Percentiles rank a stretch among this genome's conserved stretches.
Evolutionary conservation across 2,888 invertebrate species (phyloP).

Genomic region (Tryphoninae sp.): DNA sequence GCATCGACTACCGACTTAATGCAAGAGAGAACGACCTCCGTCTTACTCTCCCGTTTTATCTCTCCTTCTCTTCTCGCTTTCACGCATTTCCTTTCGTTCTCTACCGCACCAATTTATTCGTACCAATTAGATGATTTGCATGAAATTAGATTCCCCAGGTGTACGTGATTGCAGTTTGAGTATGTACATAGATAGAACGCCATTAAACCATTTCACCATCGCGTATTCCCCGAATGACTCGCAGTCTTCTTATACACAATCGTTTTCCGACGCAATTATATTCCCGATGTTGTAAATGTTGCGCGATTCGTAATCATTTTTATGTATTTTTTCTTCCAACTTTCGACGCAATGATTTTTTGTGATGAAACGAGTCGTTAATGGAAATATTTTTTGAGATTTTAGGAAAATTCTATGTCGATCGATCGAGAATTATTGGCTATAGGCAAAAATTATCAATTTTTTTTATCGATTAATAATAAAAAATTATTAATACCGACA

Average conservation of each 20-base stretch:
- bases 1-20: conserved; percentile 40
- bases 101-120: conserved; percentile 50
- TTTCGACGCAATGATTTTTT: background rate
- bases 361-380: too few species aligned
- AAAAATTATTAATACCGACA: too few species aligned
- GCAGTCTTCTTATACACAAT: background rate
- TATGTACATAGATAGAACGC: background rate
- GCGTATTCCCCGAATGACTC: background rate
- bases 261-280: background rate
- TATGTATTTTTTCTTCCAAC: background rate
- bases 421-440: too few species aligned
- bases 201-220: background rate
- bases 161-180: conserved; percentile 49
- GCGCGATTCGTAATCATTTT: background rate
- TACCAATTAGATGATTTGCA: conserved; percentile 60
- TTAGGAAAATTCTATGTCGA: too few species aligned
- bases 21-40: conserved; percentile 12
- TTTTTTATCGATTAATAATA: too few species aligned
- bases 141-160: conserved; percentile 50
- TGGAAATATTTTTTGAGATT: too few species aligned
- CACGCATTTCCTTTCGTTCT: conserved; percentile 12
- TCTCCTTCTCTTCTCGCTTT: conserved; percentile 10
- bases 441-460: too few species aligned
- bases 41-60: background rate
- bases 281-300: background rate